Evolutionary conservation across 2,888 invertebrate genomes (phyloP), one percentile per base, ranked within the genome.

Genomic region (Oxycera nigricornis): DNA sequence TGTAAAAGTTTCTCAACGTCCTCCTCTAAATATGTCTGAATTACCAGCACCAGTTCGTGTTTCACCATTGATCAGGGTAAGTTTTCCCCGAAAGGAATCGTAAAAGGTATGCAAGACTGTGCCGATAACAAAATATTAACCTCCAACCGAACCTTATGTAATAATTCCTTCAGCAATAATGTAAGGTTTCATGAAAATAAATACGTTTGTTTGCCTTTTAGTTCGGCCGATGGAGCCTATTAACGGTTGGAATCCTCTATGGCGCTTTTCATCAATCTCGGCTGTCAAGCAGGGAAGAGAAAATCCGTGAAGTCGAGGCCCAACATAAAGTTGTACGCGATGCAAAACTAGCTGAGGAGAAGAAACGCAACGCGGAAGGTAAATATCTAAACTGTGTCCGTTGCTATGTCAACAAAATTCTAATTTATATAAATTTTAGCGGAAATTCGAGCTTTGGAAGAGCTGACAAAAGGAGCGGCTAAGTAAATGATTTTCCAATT

Each of bases 141-240:
- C 70, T 70, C 70, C 52, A 59, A 20, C 14, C 68, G n/a, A 52
- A 17, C 57, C 41, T 73, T 73, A 77, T 75, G 75, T 76, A 76
- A 76, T 62, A 70, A 35, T 57, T 9, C 26, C 28, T 28, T 11
- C 31, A 39, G 14, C 39, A 73, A 61, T 41, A n/a, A 52, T 31
- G 14, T 41, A 20, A 30, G 14, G 67, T 4, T 26, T 61, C 62
- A 68, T 68, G 17, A 68, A 61, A 65, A 20, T 20, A 50, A 24
- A 17, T 14, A n/a, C 20, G 11, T 24, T 17, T n/a, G 3, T 28
- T 6, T 30, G 14, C 11, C n/a, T 59, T 52, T 24, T 84, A 94
- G 93, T 93, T 94, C 81, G 91, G 91, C 75, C 89, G 95, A 82
- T 95, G 94, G 94, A 91, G 91, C 73, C 88, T 94, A 81, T 88